Conservation (phyloP, 2,888 invertebrate genomes). For the Thecocarcelia acutangulata region DNA sequence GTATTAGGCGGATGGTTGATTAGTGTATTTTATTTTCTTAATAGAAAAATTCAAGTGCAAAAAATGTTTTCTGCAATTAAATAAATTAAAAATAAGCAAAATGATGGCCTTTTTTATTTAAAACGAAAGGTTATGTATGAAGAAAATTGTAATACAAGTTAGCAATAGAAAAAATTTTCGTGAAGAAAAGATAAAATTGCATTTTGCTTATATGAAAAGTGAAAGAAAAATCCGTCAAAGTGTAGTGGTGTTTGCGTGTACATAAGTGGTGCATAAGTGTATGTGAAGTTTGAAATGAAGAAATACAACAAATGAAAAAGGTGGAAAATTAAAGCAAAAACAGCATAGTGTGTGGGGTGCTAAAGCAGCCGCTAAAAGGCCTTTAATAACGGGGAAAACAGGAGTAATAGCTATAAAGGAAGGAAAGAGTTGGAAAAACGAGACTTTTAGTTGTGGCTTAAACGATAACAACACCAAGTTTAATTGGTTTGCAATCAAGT, state of each 20-base stretch:
- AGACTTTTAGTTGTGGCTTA: slow-evolving; percentile 27
- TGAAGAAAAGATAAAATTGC: slow-evolving; percentile 74
- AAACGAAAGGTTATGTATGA: slow-evolving; percentile 24
- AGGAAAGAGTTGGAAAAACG: slow-evolving; percentile 70
- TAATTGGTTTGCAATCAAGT: slow-evolving; percentile 17
- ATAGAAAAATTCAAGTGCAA: slow-evolving; percentile 46
- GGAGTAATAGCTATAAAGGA: slow-evolving; percentile 60
- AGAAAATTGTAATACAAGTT: slow-evolving; percentile 46
- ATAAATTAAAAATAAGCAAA: slow-evolving; percentile 40
- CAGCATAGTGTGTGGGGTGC: slow-evolving; percentile 66
- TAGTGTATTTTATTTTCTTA: slow-evolving; percentile 16
- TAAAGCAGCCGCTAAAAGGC: slow-evolving; percentile 50
- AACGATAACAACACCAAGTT: slow-evolving; percentile 25
- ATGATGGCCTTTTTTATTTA: slow-evolving; percentile 41
- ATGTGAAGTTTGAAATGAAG: slow-evolving; percentile 71
- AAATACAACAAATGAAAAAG: slow-evolving; percentile 72
- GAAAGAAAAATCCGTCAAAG: slow-evolving; percentile 65
- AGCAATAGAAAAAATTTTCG: slow-evolving; percentile 57
- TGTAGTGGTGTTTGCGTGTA: slow-evolving; percentile 68
- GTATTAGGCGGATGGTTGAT: slow-evolving; percentile 26
- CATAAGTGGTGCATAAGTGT: slow-evolving; percentile 67
- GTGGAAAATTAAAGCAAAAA: slow-evolving; percentile 57
- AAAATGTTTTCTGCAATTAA: slow-evolving; percentile 42
- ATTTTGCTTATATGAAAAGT: slow-evolving; percentile 70
- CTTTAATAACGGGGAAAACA: slow-evolving; percentile 58